Evolutionary conservation across 2,797 vertebrate genomes (phyloP).

Genomic region (Sebastes kiyomatsui): DNA sequence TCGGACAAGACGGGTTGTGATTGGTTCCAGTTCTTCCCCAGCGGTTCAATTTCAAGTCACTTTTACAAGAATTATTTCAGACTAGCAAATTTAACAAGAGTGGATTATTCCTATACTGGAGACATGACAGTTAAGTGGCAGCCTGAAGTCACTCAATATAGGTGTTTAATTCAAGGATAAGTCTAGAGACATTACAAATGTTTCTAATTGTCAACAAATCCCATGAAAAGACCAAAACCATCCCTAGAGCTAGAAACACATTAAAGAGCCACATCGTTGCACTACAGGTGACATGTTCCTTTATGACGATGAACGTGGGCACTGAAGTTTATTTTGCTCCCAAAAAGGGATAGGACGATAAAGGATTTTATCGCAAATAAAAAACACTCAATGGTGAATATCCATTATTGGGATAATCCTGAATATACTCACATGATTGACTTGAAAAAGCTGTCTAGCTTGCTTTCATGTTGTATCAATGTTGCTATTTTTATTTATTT

Average conservation of each 20-base stretch:
- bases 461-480: background rate
- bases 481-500: background rate
- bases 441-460: background rate
- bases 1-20: background rate
- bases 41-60: constrained; percentile 12
- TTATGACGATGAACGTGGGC: too few species aligned
- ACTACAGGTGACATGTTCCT: too few species aligned
- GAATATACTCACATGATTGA: background rate
- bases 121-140: background rate
- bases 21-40: constrained; percentile 36
- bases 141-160: background rate
- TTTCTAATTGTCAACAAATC: background rate
- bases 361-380: rapidly evolving
- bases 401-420: background rate
- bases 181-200: background rate
- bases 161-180: background rate
- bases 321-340: rapidly evolving
- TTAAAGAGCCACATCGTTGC: too few species aligned
- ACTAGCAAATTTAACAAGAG: background rate
- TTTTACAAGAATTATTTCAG: constrained; percentile 9
- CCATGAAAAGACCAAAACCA: background rate
- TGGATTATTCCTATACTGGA: background rate
- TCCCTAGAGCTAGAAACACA: background rate
- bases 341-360: too few species aligned
- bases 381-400: too few species aligned